Evolutionary conservation across 2,888 invertebrate genomes (phyloP), one percentile per base, ranked within the genome.

Genomic region (Laspeyria flexula): DNA sequence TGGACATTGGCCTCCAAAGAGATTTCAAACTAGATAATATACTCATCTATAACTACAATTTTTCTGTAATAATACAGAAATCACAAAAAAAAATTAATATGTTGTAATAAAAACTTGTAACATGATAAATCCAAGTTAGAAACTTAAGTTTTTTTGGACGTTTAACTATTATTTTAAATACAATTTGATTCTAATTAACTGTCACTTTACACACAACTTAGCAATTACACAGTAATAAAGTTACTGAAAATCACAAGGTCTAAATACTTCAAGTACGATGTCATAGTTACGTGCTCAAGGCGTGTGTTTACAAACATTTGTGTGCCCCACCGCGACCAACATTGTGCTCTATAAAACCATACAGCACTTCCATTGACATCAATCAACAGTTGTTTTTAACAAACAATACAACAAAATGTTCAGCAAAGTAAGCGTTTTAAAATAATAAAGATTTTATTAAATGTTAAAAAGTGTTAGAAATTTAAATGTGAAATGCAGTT

Each of bases 401-500:
- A 47, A 55, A 50, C 48, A 46, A 54, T 12, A 62, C 56, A 62
- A 43, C 77, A 81, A 75, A 75, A 85, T 85, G 85, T 83, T 83
- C 73, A 82, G 80, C 74, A 84, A 85, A 84, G 86, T 86, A 55
- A 83, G 84, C 81, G 18, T n/a, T n/a, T 18, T 3, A 1, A 6
- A 7, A 11, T 13, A 5, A 18, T 13, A 18, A 30, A 41, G 25
- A 1, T 9, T 12, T 23, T 13, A 12, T 21, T 0, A 34, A 1
- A 34, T n/a, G 12, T 9, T n/a, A n/a, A n/a, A n/a, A n/a, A n/a
- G n/a, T n/a, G n/a, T n/a, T n/a, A n/a, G n/a, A n/a, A n/a, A n/a
- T n/a, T 33, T 33, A 12, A 21, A 16, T 6, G 16, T 34, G 10
- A 1, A 9, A 16, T 10, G 0, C 0, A 15, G n/a, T n/a, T n/a